These are phyloP conservation scores for Zaprionus nigranus DNA, from an alignment of 1,140 invertebrate species.

Conservation along the genomic window DNA sequence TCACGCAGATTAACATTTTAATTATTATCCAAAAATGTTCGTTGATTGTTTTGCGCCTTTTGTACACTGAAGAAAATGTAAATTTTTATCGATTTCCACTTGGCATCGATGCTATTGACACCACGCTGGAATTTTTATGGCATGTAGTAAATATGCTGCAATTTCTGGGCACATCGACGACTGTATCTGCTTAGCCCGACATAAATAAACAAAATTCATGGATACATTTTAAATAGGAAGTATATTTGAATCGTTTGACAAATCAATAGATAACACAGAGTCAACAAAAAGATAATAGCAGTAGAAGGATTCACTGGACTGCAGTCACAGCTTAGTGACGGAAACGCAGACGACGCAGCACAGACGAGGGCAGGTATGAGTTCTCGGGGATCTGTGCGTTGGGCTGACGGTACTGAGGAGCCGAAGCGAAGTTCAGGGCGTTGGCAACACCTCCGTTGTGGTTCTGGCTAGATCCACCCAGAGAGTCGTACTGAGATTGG, in stretches of 20 bases:
- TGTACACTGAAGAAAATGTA: slow-evolving; percentile 52
- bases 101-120: slow-evolving; percentile 39
- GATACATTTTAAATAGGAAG: slow-evolving; percentile 44
- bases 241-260: slow-evolving; percentile 66
- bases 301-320: neutral
- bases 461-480: slow-evolving; percentile 60
- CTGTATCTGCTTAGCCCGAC: slow-evolving; percentile 5
- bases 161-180: slow-evolving; percentile 34
- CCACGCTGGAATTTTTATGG: slow-evolving; percentile 67
- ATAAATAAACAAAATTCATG: slow-evolving; percentile 9
- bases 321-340: slow-evolving; percentile 48
- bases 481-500: slow-evolving; percentile 63
- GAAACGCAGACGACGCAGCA: slow-evolving; percentile 68
- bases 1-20: slow-evolving; percentile 83
- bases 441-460: slow-evolving; percentile 66
- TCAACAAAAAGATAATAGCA: slow-evolving; percentile 54
- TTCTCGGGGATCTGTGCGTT: slow-evolving; percentile 65
- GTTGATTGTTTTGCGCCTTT: slow-evolving; percentile 59
- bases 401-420: slow-evolving; percentile 52
- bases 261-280: slow-evolving; percentile 74
- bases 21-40: slow-evolving; percentile 77
- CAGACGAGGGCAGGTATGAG: slow-evolving; percentile 73
- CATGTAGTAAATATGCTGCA: slow-evolving; percentile 56
- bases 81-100: slow-evolving; percentile 76
- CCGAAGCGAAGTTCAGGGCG: slow-evolving; percentile 73